Evolutionary conservation across 2,888 invertebrate genomes (phyloP), one percentile per base, ranked within the genome.

Genomic region (Rhopalosiphum nymphaeae): DNA sequence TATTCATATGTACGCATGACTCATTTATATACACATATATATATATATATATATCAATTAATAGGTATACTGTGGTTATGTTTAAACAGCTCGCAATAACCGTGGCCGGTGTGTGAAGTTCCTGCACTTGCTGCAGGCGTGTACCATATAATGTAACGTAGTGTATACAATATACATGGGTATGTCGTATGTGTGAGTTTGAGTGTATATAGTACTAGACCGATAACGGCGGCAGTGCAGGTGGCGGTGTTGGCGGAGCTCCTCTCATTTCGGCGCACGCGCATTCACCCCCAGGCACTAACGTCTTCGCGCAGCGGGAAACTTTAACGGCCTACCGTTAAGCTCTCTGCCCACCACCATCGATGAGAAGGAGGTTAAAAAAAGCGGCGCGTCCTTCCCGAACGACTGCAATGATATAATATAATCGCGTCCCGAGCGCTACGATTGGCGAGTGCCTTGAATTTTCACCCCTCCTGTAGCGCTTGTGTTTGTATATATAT

Each of bases 301-400:
- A 44, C 85, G 44, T 85, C 42, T 29, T 44, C 44, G 85, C 85
- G 13, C 85, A 29, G 85, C 85, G 29, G 85, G 85, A 85, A 85
- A 85, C 85, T 85, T 85, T 85, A 85, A 85, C 85, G 85, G 85
- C 44, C 42, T 13, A 44, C 85, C 44, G 85, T 85, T 85, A 85
- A 85, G 44, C 85, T 44, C 29, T 85, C 44, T 44, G 21, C 44
- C 85, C 85, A 44, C 85, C 13, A 29, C 42, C 44, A 44, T 78
- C 78, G 78, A 78, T 21, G 78, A 78, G 36, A 78, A 21, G 78
- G 21, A 78, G 36, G 36, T 25, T 42, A 36, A 78, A 36, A 78
- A 44, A 44, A 44, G 85, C 44, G 44, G 85, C 0, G 26, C 26
- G 85, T 44, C 85, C 85, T 85, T 85, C 44, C 85, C 85, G 44